phyloP scores from a whole-genome alignment of 2,888 invertebrate genomes.

The Limnephilus marmoratus region DNA sequence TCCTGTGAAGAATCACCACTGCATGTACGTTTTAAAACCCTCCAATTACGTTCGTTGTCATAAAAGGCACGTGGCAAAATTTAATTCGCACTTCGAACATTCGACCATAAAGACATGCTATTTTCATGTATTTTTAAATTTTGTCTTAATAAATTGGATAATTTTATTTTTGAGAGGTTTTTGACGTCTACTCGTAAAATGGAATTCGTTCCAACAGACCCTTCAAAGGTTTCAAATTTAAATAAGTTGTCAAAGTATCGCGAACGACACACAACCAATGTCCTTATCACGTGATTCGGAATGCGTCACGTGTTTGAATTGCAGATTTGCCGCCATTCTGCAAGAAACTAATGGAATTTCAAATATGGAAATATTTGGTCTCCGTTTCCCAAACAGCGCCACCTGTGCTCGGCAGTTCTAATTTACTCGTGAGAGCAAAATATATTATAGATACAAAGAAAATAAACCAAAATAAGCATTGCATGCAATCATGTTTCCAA shows the following conservation, averaged over 20 bases:
- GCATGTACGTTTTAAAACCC: neutral
- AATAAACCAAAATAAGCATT: neutral
- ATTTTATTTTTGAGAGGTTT: neutral
- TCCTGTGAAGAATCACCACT: no score
- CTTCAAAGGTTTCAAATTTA: neutral
- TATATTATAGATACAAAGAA: neutral
- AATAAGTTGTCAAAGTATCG: neutral
- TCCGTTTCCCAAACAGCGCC: slow-evolving; percentile 37
- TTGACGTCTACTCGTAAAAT: neutral
- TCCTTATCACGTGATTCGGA: slow-evolving; percentile 12
- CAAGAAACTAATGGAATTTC: slow-evolving; percentile 50
- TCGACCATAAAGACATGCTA: neutral
- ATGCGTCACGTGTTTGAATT: slow-evolving; percentile 43
- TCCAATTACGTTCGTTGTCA: neutral
- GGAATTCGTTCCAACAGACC: neutral
- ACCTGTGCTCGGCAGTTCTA: slow-evolving; percentile 47
- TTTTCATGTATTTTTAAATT: neutral
- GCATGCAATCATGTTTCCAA: neutral
- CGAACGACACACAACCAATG: neutral
- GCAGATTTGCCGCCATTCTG: slow-evolving; percentile 42
- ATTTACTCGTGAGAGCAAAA: slow-evolving; percentile 6
- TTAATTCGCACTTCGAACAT: neutral
- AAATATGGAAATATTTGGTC: slow-evolving; percentile 55
- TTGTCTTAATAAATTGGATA: neutral
- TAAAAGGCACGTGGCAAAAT: neutral